Base-by-base conservation (phyloP, 2,888 invertebrate genomes). In the Helobdella robusta region DNA sequence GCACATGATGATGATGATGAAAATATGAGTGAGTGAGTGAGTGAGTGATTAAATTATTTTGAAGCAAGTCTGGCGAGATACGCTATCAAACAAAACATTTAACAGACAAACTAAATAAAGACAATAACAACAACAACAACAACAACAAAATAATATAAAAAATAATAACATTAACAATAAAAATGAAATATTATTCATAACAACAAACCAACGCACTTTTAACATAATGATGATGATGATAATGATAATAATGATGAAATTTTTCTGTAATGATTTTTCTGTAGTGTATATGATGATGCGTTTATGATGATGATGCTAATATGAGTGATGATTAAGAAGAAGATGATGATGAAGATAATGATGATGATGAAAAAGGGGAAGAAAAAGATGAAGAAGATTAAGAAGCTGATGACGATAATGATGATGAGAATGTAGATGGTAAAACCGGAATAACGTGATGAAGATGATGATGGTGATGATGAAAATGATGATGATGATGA, bases 331-430 rank as follows among this genome's bases (percentile, higher is more conserved):
- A 28, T 30, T 28, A 8, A n/a, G 52, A 20, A 20, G 52, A 6
- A 20, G 11, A 50, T 50, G 52, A 50, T 50, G 52, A 50, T 20
- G 52, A 20, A 15, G 52, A 23, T 50, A 23, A 50, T 50, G 56
- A 1, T 56, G 56, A 56, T 56, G 56, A 56, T 56, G 56, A 56
- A 11, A 32, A 25, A 15, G 56, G 18, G 28, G 56, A 32, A 30
- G 56, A 56, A 30, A 15, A 30, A 30, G 56, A 56, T 56, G 56
- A 56, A 30, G 56, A 56, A 30, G 56, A 56, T 56, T 28, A 56
- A n/a, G 56, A 56, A 5, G 56, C 28, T 56, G 56, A 23, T 18
- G 56, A 56, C 8, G 56, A 30, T 18, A 28, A 30, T 30, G 56
- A 56, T 30, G 56, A 30, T 56, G 56, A 56, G n/a, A n/a, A 6